Evolutionary conservation across 2,888 invertebrate species (phyloP), one percentile per base, ranked within the genome.

Genomic region (Rhimphoctona megacephalus): DNA sequence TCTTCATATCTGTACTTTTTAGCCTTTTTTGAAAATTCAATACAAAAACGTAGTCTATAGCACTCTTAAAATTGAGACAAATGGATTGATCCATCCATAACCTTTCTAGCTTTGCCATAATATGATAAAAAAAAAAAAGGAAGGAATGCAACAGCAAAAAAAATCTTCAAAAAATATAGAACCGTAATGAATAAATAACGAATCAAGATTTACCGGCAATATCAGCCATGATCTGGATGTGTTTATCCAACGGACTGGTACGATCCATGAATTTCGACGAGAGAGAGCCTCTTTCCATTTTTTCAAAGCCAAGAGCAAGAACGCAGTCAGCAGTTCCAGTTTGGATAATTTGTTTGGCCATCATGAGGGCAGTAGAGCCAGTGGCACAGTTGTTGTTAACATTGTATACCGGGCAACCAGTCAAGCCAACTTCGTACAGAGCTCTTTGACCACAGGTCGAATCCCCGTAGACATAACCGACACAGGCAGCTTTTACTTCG

Each of bases 381-480:
- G 99, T 99, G 0, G 99, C 97, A 93, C 99, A 99, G 93, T 99
- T 99, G 94, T 99, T 99, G 95, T 99, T 99, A 19, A 99, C 99
- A 95, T 99, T 99, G 95, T 97, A 98, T 89, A 99, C 97, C 6
- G 99, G 99, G 89, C 99, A 99, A 64, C 99, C 99, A 49, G 98
- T 99, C 96, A 99, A 97, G 83, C 99, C 99, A 64, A 99, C 95
- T 94, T 98, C 97, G 94, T 99, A 99, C 9, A 99, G 94, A 0
- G 98, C 98, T 89, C 99, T 96, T 95, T 99, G 99, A 0, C 99
- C 99, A 94, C 97, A 97, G 4, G 99, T 98, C 0, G 99, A 99
- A 94, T 99, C 99, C 0, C 99, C 99, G 93, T 98, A 98, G 49
- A 99, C 99, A 94, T 98, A 99, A 52, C 99, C 99, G 87, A 97